Conservation (phyloP, 2,113 vertebrate genomes). For the Sylvietta virens region DNA sequence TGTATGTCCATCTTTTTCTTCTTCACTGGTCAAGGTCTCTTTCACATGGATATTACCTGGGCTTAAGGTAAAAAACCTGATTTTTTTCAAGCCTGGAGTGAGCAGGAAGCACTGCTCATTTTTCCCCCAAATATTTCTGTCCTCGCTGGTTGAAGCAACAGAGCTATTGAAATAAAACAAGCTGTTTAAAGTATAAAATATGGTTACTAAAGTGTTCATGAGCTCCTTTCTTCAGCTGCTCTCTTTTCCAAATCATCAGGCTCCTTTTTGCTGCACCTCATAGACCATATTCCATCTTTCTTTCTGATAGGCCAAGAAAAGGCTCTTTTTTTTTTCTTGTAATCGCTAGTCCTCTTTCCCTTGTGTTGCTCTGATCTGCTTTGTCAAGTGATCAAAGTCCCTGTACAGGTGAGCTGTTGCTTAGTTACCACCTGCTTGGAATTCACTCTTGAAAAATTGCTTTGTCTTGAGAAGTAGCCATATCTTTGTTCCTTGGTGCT, state of each 20-base stretch:
- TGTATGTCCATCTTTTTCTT: not conserved
- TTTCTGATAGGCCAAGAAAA: slow-evolving; percentile 26
- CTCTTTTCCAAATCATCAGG: not conserved
- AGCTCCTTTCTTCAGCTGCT: not conserved
- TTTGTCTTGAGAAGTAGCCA: slow-evolving; percentile 60
- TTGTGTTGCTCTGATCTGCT: slow-evolving; percentile 51
- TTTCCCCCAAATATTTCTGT: not conserved
- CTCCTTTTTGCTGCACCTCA: not conserved
- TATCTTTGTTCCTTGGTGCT: slow-evolving; percentile 51
- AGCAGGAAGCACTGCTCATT: not conserved
- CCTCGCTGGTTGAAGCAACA: not conserved
- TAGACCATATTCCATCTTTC: not conserved
- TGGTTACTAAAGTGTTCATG: not conserved
- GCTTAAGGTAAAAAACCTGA: not conserved
- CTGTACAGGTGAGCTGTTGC: slow-evolving; percentile 57
- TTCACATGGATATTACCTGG: not conserved
- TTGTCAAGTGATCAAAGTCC: slow-evolving; percentile 63
- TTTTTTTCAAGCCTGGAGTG: not conserved
- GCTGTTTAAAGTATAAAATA: not conserved
- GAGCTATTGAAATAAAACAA: not conserved
- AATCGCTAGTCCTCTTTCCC: slow-evolving; percentile 5
- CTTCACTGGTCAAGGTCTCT: not conserved
- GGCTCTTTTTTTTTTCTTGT: not conserved
- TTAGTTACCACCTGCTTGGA: slow-evolving; percentile 61
- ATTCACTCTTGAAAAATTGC: slow-evolving; percentile 59